Evolutionary conservation across 1,140 invertebrate genomes (phyloP).

Genomic region (Aphelinus certus): DNA sequence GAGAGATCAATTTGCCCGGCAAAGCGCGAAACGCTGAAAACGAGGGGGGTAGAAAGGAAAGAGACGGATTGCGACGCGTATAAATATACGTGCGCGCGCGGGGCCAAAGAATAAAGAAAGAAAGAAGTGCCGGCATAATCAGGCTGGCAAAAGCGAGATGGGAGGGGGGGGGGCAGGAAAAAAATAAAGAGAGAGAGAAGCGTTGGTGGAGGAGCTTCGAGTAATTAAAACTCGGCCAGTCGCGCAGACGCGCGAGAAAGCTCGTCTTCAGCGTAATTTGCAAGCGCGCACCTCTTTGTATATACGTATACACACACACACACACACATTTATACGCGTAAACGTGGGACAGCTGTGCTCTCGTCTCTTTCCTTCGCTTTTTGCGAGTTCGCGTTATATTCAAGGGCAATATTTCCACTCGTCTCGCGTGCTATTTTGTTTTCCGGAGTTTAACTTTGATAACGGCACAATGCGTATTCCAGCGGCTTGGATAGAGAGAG

Average conservation of each 20-base stretch:
- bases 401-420: no score
- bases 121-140: constrained; percentile 4
- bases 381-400: constrained; percentile 1
- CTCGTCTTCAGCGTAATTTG: no score
- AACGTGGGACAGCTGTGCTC: neutral
- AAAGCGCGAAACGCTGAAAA: neutral
- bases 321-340: neutral
- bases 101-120: no score
- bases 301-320: neutral
- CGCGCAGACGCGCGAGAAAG: neutral
- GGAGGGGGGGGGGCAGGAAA: neutral
- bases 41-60: neutral
- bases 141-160: neutral
- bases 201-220: neutral
- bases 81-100: neutral
- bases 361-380: neutral
- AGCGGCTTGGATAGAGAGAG: no score
- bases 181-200: no score
- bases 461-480: no score
- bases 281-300: no score
- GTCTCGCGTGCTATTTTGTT: no score
- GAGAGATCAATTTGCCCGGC: constrained; percentile 5
- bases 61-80: neutral
- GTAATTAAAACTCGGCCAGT: constrained; percentile 27
- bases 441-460: no score